Evolutionary conservation across 2,888 invertebrate genomes (phyloP).

Genomic region (Clunio marinus): DNA sequence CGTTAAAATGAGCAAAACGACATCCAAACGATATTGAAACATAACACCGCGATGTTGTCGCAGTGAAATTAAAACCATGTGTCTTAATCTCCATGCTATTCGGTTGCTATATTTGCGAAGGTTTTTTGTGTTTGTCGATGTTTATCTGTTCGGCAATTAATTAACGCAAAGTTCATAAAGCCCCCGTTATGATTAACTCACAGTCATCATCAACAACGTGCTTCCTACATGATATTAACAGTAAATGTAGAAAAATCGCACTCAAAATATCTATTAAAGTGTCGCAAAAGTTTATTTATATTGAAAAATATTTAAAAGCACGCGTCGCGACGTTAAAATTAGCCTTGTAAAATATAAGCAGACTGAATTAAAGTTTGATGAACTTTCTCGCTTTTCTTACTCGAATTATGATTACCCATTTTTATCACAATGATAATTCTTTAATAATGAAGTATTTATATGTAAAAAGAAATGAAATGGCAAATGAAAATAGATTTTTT

Average conservation of each 20-base stretch:
- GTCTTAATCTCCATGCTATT: slow-evolving; percentile 4
- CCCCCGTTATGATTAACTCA: background rate
- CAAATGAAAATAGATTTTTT: background rate
- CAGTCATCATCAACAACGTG: background rate
- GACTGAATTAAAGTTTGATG: background rate
- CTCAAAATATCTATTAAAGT: no score
- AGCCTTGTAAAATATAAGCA: background rate
- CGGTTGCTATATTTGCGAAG: background rate
- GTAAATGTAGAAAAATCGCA: no score
- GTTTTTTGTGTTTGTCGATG: background rate
- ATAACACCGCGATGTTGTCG: background rate
- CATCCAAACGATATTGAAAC: background rate
- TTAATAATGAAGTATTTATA: no score
- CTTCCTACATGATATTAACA: background rate
- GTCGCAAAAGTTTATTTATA: background rate
- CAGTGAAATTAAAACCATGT: slow-evolving; percentile 5
- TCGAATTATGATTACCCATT: no score
- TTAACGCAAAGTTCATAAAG: background rate
- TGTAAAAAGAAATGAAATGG: background rate
- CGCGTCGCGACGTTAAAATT: background rate
- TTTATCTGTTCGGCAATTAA: slow-evolving; percentile 1
- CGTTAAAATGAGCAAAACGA: background rate
- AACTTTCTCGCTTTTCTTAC: background rate
- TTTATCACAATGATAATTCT: background rate
- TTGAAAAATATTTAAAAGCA: background rate